Base-by-base conservation (phyloP, 2,888 invertebrate genomes). In the Drosophila testacea region DNA sequence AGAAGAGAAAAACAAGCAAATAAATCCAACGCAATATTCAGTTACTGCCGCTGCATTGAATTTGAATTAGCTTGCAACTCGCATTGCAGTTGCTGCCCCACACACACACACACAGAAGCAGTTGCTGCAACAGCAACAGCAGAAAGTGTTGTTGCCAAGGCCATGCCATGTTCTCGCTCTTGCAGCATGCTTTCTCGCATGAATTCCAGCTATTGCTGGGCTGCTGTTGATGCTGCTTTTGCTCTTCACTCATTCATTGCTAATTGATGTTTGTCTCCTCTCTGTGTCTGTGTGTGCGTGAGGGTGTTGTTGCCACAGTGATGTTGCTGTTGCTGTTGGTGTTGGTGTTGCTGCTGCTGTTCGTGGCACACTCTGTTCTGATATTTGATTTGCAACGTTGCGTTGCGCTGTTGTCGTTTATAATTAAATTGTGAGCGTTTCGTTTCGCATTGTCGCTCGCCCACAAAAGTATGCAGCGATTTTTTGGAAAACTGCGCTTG, bases 381-480 rank as follows among this genome's bases (percentile, higher is more conserved):
- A 74, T 75, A 73, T 83, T 87, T 87, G 82, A 83, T 89, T 83
- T 87, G 72, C 69, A 70, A 69, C 47, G 38, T 48, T 44, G 42
- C 48, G n/a, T 9, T 34, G 48, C 52, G 63, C 32, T 63, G 56
- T 50, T 69, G 69, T 80, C 69, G 61, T 30, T 72, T 65, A 83
- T 87, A 83, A 89, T 89, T 71, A 74, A 87, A 89, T 84, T 78
- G 73, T 50, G 36, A 67, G 61, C 16, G 48, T 64, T 60, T 48
- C 16, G 48, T 64, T 60, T 48, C 39, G 34, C 46, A 60, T 57
- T 66, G 63, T 51, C 39, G 50, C 30, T 34, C 51, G 44, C 69
- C 69, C 88, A 48, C 79, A 83, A 70, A 83, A 81, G 84, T 89
- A 83, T 87, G 83, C 83, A 65, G 47, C 57, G 50, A 51, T 61